Conservation (phyloP, 2,797 vertebrate species). For the Periparus ater region DNA sequence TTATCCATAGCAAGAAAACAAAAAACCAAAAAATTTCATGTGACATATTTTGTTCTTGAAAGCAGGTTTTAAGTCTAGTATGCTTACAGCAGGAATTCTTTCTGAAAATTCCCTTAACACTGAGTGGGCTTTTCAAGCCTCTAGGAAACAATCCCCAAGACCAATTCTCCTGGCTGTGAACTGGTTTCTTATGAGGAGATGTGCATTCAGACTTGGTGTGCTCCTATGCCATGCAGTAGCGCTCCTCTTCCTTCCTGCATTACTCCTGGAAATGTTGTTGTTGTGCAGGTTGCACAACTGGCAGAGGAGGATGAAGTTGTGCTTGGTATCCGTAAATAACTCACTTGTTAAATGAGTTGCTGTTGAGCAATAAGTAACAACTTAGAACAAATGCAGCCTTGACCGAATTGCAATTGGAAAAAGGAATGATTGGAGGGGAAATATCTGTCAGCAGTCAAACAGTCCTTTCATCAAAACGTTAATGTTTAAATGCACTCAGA, state of each 20-base stretch:
- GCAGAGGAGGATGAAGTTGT: not conserved
- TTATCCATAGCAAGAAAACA: not conserved
- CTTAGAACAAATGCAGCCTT: not conserved
- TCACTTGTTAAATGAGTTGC: not conserved
- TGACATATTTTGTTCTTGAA: not conserved
- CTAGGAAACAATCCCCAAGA: not conserved
- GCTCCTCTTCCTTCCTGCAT: not conserved
- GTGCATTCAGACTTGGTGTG: not conserved
- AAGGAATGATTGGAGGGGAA: not conserved
- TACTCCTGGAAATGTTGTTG: not conserved
- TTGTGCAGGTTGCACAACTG: not conserved
- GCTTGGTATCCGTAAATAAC: not conserved
- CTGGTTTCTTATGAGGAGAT: not conserved
- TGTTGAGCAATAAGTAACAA: not conserved
- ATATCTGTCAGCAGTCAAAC: not conserved
- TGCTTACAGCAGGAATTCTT: slow-evolving; percentile 1
- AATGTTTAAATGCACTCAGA: not conserved
- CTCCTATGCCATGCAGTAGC: not conserved
- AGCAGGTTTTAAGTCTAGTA: not conserved
- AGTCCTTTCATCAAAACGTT: not conserved
- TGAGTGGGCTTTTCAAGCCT: not conserved
- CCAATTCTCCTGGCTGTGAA: not conserved
- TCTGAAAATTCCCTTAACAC: not conserved
- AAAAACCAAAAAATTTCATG: not conserved
- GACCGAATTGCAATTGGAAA: not conserved